Percentiles rank a stretch among this genome's conserved stretches.
Evolutionary conservation across 2,113 vertebrate species (phyloP).

Genomic region (Oplegnathus fasciatus): DNA sequence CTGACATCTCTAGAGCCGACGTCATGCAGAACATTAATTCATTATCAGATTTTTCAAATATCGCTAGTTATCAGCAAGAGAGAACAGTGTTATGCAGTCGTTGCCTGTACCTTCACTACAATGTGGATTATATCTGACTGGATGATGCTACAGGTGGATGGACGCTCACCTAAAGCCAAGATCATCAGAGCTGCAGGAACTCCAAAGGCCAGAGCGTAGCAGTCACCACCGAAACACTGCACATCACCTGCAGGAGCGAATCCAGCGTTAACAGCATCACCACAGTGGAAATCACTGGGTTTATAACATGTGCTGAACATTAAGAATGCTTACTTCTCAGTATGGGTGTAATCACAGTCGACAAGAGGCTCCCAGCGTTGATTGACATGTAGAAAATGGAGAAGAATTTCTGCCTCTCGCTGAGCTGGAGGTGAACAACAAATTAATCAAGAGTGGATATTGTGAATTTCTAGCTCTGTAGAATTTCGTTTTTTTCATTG

Average conservation of each 20-base stretch:
- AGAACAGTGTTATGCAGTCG: too few species aligned
- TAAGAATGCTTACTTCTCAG: slow-evolving; percentile 89
- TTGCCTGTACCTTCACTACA: neutral
- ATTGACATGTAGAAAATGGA: slow-evolving; percentile 99
- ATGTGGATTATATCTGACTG: neutral
- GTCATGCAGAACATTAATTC: too few species aligned
- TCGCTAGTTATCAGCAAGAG: neutral
- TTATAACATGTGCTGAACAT: too few species aligned
- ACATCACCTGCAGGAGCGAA: slow-evolving; percentile 88
- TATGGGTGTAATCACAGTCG: slow-evolving; percentile 94
- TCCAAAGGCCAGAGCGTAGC: slow-evolving; percentile 96
- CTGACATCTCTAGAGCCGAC: too few species aligned
- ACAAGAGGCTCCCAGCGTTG: slow-evolving; percentile 96
- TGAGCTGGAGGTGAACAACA: slow-evolving; percentile 76
- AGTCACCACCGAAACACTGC: slow-evolving; percentile 94
- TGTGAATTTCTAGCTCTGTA: neutral
- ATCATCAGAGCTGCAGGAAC: slow-evolving; percentile 94
- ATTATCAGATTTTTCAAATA: neutral
- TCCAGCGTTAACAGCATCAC: neutral
- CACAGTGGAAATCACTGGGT: rapidly evolving
- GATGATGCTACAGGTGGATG: neutral
- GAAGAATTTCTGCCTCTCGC: slow-evolving; percentile 94
- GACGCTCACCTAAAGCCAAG: slow-evolving; percentile 90
- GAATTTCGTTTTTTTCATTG: neutral
- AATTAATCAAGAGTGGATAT: neutral